Evolutionary conservation across 2,888 invertebrate genomes (phyloP).

Genomic region (Parapristionchus giblindavisi): DNA sequence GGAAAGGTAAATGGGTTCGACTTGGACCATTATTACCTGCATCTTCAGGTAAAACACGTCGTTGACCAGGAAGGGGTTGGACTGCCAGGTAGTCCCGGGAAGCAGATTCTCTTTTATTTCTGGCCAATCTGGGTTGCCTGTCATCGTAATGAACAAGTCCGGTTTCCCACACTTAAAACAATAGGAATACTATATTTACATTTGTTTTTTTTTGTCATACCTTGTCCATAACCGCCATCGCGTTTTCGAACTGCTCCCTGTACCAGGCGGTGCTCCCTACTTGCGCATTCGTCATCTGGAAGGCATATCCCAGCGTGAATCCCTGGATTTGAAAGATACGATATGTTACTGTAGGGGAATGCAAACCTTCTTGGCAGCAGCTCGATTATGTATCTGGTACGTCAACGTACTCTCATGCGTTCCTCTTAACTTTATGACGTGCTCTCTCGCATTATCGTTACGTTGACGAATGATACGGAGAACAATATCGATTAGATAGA

Average conservation of each 20-base stretch:
- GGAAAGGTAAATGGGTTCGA: neutral
- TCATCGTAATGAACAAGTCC: conserved; percentile 18
- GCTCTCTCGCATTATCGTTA: neutral
- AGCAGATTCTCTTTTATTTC: neutral
- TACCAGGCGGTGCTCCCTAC: neutral
- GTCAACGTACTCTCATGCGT: neutral
- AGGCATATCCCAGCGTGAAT: neutral
- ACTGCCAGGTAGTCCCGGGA: neutral
- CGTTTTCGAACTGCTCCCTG: neutral
- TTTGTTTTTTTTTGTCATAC: neutral
- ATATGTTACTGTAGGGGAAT: neutral
- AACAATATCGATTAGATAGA: neutral
- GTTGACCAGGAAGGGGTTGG: neutral
- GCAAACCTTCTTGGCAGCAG: neutral
- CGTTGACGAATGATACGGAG: neutral
- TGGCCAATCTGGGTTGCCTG: neutral
- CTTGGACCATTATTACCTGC: neutral
- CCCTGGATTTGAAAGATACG: neutral
- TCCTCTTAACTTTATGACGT: neutral
- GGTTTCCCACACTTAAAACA: conserved; percentile 1
- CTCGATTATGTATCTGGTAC: neutral
- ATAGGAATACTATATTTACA: too few species aligned
- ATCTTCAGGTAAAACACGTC: conserved; percentile 5
- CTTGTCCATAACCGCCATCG: neutral
- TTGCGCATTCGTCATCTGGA: neutral